Evolutionary conservation across 2,113 vertebrate species (phyloP).

Genomic region (Vidua macroura): DNA sequence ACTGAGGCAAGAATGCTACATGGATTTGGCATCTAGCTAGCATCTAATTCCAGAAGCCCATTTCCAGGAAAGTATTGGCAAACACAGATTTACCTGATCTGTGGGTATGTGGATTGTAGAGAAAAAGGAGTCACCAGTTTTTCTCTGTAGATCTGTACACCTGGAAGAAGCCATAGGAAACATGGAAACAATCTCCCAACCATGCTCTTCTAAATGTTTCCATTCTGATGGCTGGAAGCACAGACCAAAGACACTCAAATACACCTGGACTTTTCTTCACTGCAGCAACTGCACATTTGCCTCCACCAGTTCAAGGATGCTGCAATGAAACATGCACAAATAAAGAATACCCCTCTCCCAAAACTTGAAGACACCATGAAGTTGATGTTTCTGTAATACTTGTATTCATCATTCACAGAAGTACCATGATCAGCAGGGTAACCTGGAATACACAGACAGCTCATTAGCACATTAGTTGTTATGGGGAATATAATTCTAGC

Average conservation of each 20-base stretch:
- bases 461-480: neutral
- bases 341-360: neutral
- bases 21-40: neutral
- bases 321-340: neutral
- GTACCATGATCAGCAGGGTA: neutral
- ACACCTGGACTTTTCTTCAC: neutral
- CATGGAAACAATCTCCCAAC: neutral
- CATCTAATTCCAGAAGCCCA: neutral
- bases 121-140: neutral
- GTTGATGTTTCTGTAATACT: neutral
- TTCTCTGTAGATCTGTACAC: neutral
- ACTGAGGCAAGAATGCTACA: neutral
- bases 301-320: neutral
- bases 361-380: neutral
- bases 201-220: neutral
- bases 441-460: neutral
- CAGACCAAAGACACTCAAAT: neutral
- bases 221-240: neutral
- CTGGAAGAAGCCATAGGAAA: neutral
- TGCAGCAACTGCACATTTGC: accelerated
- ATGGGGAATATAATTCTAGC: neutral
- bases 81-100: neutral
- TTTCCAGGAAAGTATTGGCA: neutral
- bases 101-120: neutral
- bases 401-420: neutral